Conservation (phyloP, 2,113 vertebrate genomes). For the Chlorodrepanis virens region DNA sequence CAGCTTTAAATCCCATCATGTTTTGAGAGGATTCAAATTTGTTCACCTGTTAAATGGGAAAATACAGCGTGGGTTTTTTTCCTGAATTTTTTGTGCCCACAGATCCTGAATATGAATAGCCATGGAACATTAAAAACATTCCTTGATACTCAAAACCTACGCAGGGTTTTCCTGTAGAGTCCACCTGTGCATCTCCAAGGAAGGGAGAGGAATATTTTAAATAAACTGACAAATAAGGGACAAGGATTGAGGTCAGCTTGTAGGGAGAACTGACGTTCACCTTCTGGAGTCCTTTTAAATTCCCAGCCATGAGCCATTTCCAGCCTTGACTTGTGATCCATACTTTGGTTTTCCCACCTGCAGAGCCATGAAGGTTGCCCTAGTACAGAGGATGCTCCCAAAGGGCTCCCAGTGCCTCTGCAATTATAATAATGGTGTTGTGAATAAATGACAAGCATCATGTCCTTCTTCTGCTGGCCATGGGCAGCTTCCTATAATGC, state of each 20-base stretch:
- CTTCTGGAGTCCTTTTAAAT: background rate
- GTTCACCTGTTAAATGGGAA: background rate
- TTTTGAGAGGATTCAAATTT: background rate
- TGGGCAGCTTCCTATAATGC: background rate
- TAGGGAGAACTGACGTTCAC: background rate
- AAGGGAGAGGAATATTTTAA: background rate
- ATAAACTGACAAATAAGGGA: background rate
- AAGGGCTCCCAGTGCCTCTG: background rate
- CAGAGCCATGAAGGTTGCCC: background rate
- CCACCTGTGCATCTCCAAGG: background rate
- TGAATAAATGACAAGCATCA: background rate
- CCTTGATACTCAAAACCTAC: background rate
- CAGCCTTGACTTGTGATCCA: background rate
- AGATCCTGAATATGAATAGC: background rate
- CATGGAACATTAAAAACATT: background rate
- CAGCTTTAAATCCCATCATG: background rate
- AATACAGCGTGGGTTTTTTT: rapidly evolving
- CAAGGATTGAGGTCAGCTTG: background rate
- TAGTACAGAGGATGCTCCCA: background rate
- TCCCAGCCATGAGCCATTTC: background rate
- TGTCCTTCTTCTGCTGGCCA: background rate
- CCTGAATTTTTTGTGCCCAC: background rate
- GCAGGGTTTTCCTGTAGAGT: background rate
- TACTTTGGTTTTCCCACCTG: background rate
- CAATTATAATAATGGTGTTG: background rate